A percentile compares a stretch with the other conserved stretches of the same genome.
Evolutionary conservation across 2,888 invertebrate species (phyloP).

Genomic region (Amiota communis): DNA sequence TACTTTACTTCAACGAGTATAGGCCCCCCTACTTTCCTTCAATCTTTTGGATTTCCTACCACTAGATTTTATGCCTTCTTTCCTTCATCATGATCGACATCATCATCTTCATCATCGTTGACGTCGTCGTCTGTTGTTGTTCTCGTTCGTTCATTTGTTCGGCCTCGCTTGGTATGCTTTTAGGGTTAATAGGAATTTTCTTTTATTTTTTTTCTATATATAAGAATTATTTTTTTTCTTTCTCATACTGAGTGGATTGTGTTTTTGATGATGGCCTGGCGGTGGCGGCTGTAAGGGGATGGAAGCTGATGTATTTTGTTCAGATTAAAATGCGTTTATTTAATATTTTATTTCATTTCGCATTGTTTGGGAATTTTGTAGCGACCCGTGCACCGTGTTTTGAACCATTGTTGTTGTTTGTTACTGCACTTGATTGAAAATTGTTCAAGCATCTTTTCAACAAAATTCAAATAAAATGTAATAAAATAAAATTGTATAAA

Average conservation of each 20-base stretch:
- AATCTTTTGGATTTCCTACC: constrained; percentile 3
- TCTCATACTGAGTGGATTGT: no score
- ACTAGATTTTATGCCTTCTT: neutral
- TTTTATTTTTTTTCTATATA: no score
- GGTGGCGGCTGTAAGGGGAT: neutral
- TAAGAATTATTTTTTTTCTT: no score
- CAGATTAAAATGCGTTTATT: constrained; percentile 16
- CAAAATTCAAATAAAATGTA: neutral
- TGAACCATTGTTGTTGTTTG: neutral
- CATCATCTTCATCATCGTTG: neutral
- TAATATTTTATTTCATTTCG: constrained; percentile 8
- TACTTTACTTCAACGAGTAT: neutral
- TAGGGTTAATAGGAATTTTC: constrained; percentile 15
- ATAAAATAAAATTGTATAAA: neutral
- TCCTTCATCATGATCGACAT: neutral
- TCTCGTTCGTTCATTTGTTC: neutral
- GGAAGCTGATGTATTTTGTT: neutral
- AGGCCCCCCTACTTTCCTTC: neutral
- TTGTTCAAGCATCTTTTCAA: neutral
- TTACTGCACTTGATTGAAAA: constrained; percentile 17
- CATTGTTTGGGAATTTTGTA: constrained; percentile 11
- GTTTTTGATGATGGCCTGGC: neutral
- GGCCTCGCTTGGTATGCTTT: constrained; percentile 11
- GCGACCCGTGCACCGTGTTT: neutral
- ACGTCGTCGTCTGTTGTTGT: neutral